phyloP scores from a whole-genome alignment of 2,797 vertebrate genomes.

The Myripristis murdjan region DNA sequence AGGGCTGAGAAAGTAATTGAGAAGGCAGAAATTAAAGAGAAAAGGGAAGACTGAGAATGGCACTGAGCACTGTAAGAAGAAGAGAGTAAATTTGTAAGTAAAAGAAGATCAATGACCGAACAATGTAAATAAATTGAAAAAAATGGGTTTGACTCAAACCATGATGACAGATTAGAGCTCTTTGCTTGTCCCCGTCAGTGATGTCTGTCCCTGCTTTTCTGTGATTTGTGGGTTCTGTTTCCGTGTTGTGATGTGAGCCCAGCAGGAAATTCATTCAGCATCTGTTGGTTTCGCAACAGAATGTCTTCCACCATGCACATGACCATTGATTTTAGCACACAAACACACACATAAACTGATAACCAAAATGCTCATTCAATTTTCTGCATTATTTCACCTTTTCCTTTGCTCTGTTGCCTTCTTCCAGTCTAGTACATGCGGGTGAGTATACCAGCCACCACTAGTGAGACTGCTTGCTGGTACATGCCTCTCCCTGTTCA shows the following conservation, averaged over 20 bases:
- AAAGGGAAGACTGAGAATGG: neutral
- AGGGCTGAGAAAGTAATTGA: too few relatives aligned
- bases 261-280: constrained; percentile 26
- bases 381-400: constrained; percentile 66
- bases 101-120: too few relatives aligned
- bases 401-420: constrained; percentile 34
- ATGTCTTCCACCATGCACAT: constrained; percentile 7
- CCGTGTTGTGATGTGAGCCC: constrained; percentile 15
- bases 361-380: constrained; percentile 41
- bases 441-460: constrained; percentile 34
- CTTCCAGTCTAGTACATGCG: constrained; percentile 35
- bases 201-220: constrained; percentile 23
- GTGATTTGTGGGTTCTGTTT: constrained; percentile 31
- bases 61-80: neutral
- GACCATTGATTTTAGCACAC: constrained; percentile 22
- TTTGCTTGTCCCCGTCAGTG: constrained; percentile 2
- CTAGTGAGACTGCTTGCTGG: constrained; percentile 29
- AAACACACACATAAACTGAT: constrained; percentile 32
- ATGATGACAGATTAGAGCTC: neutral
- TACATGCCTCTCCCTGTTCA: constrained; percentile 23
- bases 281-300: constrained; percentile 25
- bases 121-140: neutral
- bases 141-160: neutral
- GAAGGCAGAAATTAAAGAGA: neutral
- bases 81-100: too few relatives aligned